Evolutionary conservation across 2,888 invertebrate genomes (phyloP), one percentile per base, ranked within the genome.

Genomic region (Polydrusus pterygomalis): DNA sequence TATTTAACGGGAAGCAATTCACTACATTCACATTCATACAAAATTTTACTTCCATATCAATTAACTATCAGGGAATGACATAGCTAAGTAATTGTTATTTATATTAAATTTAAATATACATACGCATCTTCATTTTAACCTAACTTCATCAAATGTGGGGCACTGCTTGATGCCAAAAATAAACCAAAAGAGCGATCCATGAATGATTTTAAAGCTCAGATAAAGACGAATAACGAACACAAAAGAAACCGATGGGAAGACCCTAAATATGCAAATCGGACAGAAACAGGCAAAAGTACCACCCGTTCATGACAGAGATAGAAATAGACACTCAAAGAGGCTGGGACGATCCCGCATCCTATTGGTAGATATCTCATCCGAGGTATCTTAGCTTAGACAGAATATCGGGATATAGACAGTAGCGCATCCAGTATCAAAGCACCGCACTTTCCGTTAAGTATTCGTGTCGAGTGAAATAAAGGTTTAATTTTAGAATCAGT

Each of bases 341-440:
- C 80, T 80, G 82, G 81, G 82, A 79, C 71, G 79, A 70, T 73
- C 78, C 79, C 58, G 40, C 20, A 56, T 75, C 70, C 70, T 38
- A 82, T 82, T 82, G 82, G 82, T 70, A 60, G 76, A 51, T 71
- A 75, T 71, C 70, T 62, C 64, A 74, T 79, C 78, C 69, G 79
- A 79, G 81, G 81, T 79, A 73, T 65, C 72, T 65, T 62, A 56
- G 40, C 62, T 25, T 20, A 68, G 67, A 56, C 54, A 62, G 47
- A 58, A 34, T 70, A 47, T 62, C 58, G 40, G 25, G 47, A 45
- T 73, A 77, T 49, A 45, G 72, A 72, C 80, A 79, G 78, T 82
- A 77, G 71, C 74, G 73, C 75, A 79, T 78, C 77, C 78, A 71
- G 64, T 77, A 40, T 58, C 74, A 71, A 62, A 72, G 65, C 68